phyloP scores from a whole-genome alignment of 2,113 vertebrate species.

The Sprattus sprattus region DNA sequence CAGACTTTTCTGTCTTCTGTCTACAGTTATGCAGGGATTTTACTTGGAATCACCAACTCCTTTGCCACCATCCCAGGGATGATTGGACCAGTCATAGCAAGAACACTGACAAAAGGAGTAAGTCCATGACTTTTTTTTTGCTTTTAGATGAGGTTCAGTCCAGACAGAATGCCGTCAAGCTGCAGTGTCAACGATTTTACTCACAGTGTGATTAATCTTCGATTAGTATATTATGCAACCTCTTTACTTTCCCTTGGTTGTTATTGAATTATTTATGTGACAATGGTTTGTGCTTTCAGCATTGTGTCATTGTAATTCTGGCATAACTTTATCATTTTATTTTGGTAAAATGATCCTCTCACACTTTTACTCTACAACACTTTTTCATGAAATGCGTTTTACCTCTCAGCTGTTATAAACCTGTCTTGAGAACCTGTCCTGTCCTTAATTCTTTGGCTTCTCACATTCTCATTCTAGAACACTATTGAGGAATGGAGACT shows the following conservation, averaged over 20 bases:
- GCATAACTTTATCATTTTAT: background rate
- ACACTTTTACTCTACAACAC: no score
- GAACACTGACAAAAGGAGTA: constrained; percentile 83
- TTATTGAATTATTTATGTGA: background rate
- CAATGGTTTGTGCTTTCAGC: background rate
- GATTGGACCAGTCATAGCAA: constrained; percentile 91
- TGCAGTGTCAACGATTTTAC: background rate
- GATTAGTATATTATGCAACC: background rate
- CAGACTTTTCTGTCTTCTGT: constrained; percentile 4
- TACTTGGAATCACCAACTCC: constrained; percentile 95
- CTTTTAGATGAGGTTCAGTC: background rate
- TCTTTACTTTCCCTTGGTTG: background rate
- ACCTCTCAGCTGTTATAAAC: background rate
- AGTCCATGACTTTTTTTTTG: constrained; percentile 56
- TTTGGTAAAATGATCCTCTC: no score
- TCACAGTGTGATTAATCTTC: background rate
- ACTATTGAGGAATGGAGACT: constrained; percentile 88
- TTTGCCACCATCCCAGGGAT: constrained; percentile 96
- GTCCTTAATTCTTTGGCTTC: background rate
- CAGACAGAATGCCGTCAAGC: background rate
- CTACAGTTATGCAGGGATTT: constrained; percentile 89
- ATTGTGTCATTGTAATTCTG: background rate
- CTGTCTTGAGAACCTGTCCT: background rate
- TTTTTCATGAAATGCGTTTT: background rate
- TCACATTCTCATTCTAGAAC: constrained; percentile 72